Base-by-base conservation (phyloP, 2,888 invertebrate species). In the Noctua pronuba region DNA sequence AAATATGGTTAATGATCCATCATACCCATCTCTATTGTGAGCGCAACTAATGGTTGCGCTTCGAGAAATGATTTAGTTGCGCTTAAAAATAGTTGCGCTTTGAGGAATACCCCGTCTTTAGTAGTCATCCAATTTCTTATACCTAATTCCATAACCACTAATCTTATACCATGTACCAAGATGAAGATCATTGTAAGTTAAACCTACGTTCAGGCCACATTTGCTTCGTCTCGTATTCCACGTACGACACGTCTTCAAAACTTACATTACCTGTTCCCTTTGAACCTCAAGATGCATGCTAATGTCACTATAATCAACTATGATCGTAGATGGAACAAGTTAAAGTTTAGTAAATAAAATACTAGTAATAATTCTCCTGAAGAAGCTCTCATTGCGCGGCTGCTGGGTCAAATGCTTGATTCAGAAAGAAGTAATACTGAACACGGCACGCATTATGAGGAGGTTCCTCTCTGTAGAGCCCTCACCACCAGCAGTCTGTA, bases 211-310 rank as follows among this genome's bases (percentile, higher is more conserved):
- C 11, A 24, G 28, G 46, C 18, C 44, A 38, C 44, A 67, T 71
- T 83, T 71, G 21, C 66, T 38, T n/a, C 66, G 11, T n/a, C 55
- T 1, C 64, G 52, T 74, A 79, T 83, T 78, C 79, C 83, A 82
- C 82, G 82, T 71, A 64, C 67, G 18, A 58, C 79, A 69, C 72
- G 65, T 73, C 72, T 75, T 52, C 60, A 75, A 75, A 79, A 74
- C 41, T 83, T 69, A 83, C 58, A 55, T 82, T 44, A 71, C 68
- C 58, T 72, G 38, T 46, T 58, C 74, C 46, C 70, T 77, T 77
- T 74, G 60, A 67, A 67, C 44, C 24, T 58, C 58, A 52, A 68
- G 58, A 58, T 70, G 80, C 82, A 82, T 71, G 31, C 35, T 82
- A 71, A 71, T 58, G 55, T 31, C 7, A 28, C 62, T 67, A 52